phyloP scores from a whole-genome alignment of 1,140 invertebrate genomes.

The Bicyclus anynana region DNA sequence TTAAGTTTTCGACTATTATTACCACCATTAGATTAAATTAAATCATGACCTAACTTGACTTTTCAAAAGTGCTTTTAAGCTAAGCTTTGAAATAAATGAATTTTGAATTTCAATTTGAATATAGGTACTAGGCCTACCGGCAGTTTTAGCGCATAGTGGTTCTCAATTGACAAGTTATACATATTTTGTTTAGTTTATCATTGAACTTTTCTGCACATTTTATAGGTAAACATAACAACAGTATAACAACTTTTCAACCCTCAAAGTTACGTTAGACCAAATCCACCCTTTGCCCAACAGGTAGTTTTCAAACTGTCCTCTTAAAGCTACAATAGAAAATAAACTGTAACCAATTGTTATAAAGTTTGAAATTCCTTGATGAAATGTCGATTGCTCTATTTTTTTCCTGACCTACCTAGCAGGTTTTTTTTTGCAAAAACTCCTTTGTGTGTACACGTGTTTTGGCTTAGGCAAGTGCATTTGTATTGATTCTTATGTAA shows the following conservation, averaged over 20 bases:
- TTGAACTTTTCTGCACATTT: too few relatives aligned
- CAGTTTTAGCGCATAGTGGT: too few relatives aligned
- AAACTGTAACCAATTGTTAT: not conserved
- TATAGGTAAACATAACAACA: too few relatives aligned
- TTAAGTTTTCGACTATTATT: too few relatives aligned
- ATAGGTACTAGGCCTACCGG: too few relatives aligned
- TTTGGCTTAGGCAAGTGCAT: constrained; percentile 18
- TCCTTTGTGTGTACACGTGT: constrained; percentile 22
- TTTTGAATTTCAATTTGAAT: too few relatives aligned
- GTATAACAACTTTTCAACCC: not conserved
- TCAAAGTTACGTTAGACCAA: not conserved
- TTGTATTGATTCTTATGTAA: constrained; percentile 16
- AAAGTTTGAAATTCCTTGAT: constrained; percentile 2
- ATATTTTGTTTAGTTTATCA: too few relatives aligned
- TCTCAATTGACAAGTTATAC: too few relatives aligned
- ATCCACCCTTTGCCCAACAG: constrained; percentile 22
- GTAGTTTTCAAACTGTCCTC: constrained; percentile 1
- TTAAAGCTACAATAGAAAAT: not conserved
- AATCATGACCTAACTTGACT: too few relatives aligned
- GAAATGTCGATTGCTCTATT: not conserved
- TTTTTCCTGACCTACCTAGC: constrained; percentile 12
- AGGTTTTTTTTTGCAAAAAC: constrained; percentile 17
- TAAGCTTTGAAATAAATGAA: too few relatives aligned
- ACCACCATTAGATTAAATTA: too few relatives aligned
- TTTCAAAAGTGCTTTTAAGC: too few relatives aligned